Evolutionary conservation across 1,140 invertebrate species (phyloP), one percentile per base, ranked within the genome.

Genomic region (Drosophila hydei): DNA sequence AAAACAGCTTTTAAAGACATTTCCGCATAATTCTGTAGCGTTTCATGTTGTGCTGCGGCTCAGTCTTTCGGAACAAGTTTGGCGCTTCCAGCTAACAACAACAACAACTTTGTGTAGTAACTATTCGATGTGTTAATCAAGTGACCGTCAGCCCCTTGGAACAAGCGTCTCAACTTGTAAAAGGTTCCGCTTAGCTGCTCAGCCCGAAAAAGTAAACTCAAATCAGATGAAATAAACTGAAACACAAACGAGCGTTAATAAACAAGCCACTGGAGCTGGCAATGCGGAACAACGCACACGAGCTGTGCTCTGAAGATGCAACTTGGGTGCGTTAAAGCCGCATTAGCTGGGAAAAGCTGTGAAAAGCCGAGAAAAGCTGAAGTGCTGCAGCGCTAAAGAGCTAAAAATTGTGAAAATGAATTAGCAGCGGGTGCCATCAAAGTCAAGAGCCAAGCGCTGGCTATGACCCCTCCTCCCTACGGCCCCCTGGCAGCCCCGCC

Each of bases 11-110:
- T 77, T 51, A 59, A 76, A 75, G 64, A 55, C 60, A 87, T 85
- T 85, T 85, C 77, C 81, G 81, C 81, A 85, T 87, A 72, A 81
- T 85, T 85, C 77, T 88, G 64, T 75, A 80, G 68, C 58, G 51
- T 55, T 54, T 47, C 30, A 33, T 36, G 14, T 30, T 16, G n/a
- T 48, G 56, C 25, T 60, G 55, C 19, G 30, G 54, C 4, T 16
- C 62, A 52, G 36, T 59, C 47, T 72, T 38, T 69, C 60, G 73
- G 77, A 85, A 85, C 77, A 79, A 87, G 80, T 85, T 85, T 80
- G 68, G 47, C 68, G 68, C 45, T 38, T 78, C 19, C 75, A 72
- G 72, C 45, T 33, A 38, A 50, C 56, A 64, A 59, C 51, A 47
- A 45, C 27, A 47, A 40, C 36, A 52, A 45, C 5, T 7, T 14